Evolutionary conservation across 2,888 invertebrate genomes (phyloP).

Genomic region (Megamerina dolium): DNA sequence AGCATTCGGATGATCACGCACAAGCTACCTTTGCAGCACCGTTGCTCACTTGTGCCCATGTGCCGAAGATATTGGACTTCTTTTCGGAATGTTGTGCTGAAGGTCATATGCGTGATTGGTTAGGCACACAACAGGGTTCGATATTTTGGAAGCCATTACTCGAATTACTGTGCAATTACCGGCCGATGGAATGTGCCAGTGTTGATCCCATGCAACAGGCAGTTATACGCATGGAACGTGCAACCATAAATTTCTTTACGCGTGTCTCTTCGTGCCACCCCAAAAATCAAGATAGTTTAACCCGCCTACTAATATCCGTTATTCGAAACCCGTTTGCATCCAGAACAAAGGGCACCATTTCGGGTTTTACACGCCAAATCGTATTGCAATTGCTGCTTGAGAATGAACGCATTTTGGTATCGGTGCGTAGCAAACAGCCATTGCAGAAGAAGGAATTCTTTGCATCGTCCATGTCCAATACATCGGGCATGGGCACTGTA

Average conservation of each 20-base stretch:
- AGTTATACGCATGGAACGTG: conserved; percentile 63
- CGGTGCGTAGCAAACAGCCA: conserved; percentile 54
- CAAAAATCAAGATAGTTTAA: conserved; percentile 75
- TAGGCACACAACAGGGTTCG: conserved; percentile 71
- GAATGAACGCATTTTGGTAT: conserved; percentile 75
- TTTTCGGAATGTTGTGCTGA: conserved; percentile 76
- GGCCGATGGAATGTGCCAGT: conserved; percentile 40
- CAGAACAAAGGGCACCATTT: conserved; percentile 51
- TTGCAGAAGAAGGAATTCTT: conserved; percentile 39
- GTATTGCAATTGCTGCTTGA: conserved; percentile 81
- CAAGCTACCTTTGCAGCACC: conserved; percentile 30
- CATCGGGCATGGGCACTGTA: conserved; percentile 21
- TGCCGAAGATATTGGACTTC: conserved; percentile 69
- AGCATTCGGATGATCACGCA: conserved; percentile 21
- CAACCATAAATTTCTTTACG: conserved; percentile 75
- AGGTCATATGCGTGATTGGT: conserved; percentile 79
- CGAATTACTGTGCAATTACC: conserved; percentile 64
- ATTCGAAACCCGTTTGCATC: conserved; percentile 21
- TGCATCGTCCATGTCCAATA: conserved; percentile 24
- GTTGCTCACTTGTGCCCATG: conserved; percentile 56
- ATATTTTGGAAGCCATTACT: conserved; percentile 83
- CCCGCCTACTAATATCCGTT: conserved; percentile 59
- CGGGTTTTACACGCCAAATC: conserved; percentile 81
- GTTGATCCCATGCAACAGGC: conserved; percentile 44
- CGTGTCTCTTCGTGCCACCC: conserved; percentile 80